Evolutionary conservation across 2,888 invertebrate species (phyloP).

Genomic region (Glyphotaelius pellucidus): DNA sequence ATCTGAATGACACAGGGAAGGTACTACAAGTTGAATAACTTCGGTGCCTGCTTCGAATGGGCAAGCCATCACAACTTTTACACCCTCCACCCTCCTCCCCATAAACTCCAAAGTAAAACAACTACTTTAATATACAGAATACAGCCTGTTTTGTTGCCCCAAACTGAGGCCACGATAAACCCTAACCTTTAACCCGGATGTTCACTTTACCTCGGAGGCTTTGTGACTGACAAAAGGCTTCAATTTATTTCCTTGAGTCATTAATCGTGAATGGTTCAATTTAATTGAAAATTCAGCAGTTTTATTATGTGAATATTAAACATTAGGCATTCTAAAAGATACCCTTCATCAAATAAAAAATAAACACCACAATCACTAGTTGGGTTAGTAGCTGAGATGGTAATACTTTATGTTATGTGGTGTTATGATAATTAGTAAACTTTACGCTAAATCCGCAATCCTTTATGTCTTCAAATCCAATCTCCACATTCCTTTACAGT

Average conservation of each 20-base stretch:
- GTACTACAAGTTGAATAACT: neutral
- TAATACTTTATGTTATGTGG: neutral
- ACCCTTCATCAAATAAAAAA: neutral
- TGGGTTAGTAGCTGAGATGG: neutral
- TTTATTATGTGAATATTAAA: neutral
- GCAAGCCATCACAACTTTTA: neutral
- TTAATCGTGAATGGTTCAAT: neutral
- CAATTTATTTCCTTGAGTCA: neutral
- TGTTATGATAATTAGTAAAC: too few species aligned
- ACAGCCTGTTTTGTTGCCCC: neutral
- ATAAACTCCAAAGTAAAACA: neutral
- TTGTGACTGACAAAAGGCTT: slow-evolving; percentile 16
- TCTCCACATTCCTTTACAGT: too few species aligned
- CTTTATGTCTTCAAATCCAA: too few species aligned
- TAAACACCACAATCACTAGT: neutral
- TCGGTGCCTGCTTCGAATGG: neutral
- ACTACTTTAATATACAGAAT: neutral
- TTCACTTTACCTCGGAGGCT: slow-evolving; percentile 3
- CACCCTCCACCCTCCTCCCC: neutral
- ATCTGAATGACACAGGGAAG: neutral
- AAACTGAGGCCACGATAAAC: neutral
- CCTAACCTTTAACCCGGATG: slow-evolving; percentile 10
- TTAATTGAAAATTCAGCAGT: neutral
- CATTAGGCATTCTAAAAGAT: neutral
- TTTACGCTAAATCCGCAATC: too few species aligned